Conservation (phyloP, 1,140 invertebrate genomes). For the Drosophila repleta region DNA sequence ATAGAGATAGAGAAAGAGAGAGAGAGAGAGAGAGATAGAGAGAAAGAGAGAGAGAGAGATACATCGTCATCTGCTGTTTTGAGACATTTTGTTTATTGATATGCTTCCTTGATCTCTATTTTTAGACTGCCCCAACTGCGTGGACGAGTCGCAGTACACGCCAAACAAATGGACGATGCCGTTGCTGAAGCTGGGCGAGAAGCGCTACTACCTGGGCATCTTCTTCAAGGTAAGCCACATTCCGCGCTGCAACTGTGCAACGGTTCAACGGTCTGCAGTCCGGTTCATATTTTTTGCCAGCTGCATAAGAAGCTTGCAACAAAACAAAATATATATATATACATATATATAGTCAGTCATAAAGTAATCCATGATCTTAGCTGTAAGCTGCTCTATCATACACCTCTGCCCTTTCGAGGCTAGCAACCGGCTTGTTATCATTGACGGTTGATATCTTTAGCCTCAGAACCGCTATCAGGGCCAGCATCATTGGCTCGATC, state of each 20-base stretch:
- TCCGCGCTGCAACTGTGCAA: conserved; percentile 52
- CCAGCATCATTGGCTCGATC: conserved; percentile 16
- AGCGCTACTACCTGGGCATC: conserved; percentile 94
- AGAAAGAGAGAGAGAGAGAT: no score
- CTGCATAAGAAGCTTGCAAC: conserved; percentile 47
- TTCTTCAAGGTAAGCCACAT: conserved; percentile 92
- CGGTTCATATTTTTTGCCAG: conserved; percentile 35
- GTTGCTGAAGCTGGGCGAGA: conserved; percentile 92
- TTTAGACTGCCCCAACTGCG: conserved; percentile 91
- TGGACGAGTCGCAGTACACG: conserved; percentile 88
- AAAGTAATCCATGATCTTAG: not conserved
- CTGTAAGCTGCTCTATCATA: not conserved
- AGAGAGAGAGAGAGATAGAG: no score
- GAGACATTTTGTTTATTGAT: conserved; percentile 10
- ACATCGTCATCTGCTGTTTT: no score
- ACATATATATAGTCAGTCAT: not conserved
- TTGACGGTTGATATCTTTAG: conserved; percentile 36
- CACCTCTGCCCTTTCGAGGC: conserved; percentile 8
- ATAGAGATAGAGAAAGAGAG: no score
- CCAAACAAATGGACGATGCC: conserved; percentile 94
- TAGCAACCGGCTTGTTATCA: conserved; percentile 42
- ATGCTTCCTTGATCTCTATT: conserved; percentile 48
- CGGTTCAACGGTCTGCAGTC: conserved; percentile 42
- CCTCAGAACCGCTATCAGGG: conserved; percentile 39
- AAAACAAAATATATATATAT: not conserved